Evolutionary conservation across 1,140 invertebrate species (phyloP), one percentile per base, ranked within the genome.

Genomic region (Fopius arisanus): DNA sequence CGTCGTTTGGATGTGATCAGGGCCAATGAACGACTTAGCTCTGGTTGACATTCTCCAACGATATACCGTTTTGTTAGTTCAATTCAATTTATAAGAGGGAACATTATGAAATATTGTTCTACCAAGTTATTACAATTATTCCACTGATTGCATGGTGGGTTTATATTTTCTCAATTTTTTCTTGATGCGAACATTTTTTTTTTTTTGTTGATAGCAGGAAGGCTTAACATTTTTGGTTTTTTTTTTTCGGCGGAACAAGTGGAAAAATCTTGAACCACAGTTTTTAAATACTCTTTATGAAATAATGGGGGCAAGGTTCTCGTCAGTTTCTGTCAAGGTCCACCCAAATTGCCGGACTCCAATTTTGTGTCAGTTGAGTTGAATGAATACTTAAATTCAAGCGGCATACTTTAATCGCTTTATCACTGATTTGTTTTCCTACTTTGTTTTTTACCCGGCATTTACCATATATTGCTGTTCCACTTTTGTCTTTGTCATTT

Each of bases 261-360:
- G n/a, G 43, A n/a, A 48, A n/a, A 43, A 16, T 48, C 16, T 7
- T 48, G 14, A 48, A 3, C 43, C 16, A 14, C 7, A n/a, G 3
- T 26, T 59, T 26, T 59, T 4, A 19, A 59, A 28, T 26, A 59
- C 54, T 59, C 5, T 51, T 51, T 59, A 59, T 66, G 29, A 31
- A 75, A 75, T 72, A 71, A 71, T 72, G 74, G 33, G 65, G 65
- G n/a, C 63, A 75, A 72, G 65, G 65, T 63, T 67, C 40, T 72
- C 31, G 59, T 59, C 59, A 31, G 16, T 67, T 33, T 31, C 21
- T 43, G n/a, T 63, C 51, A 72, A 75, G 67, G 67, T 41, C 63
- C 62, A 67, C 37, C 69, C 63, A 48, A 71, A 70, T 75, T 67
- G 70, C 69, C 69, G 67, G 74, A 72, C 70, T 68, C 65, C 63